Base-by-base conservation (phyloP, 2,888 invertebrate species). In the Parasteatoda lunata region DNA sequence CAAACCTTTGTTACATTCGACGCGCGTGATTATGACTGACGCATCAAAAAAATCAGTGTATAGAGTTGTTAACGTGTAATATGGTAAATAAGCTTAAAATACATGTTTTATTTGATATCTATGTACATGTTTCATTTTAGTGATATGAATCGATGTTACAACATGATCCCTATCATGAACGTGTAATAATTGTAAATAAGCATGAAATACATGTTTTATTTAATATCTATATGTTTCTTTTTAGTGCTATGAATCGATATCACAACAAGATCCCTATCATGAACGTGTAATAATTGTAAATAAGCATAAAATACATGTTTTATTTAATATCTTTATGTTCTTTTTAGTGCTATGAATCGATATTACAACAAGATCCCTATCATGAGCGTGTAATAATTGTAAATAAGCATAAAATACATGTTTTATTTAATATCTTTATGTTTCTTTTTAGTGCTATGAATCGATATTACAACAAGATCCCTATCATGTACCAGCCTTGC, bases 161-260 rank as follows among this genome's bases (percentile, higher is more conserved):
- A 11, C 51, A 68, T n/a, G 86, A 81, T 13, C 77, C 82, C 1
- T 73, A 49, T 47, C 86, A 87, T 64, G 64, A 72, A 0, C 77
- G 30, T 30, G 30, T 30, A 30, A 30, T 30, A 30, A 30, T 30
- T 30, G 30, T 30, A 30, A 30, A 30, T 30, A 30, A 30, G 30
- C 30, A 30, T 30, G 2, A 30, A 30, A 30, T 30, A 30, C 30
- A 30, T 30, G 30, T 30, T 30, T 30, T 30, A 30, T 30, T 30
- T 30, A 45, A 15, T 68, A 30, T n/a, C 9, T 9, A 59, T 49
- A 48, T 71, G 3, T 59, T 47, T 66, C 15, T 30, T 81, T 75
- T 30, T 45, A 87, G 86, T 87, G 86, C 72, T 87, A 87, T 51
- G 81, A 87, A 65, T n/a, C 45, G 11, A 69, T 87, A 30, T 48